phyloP scores from a whole-genome alignment of 2,888 invertebrate genomes.

The Diarsia mendica region DNA sequence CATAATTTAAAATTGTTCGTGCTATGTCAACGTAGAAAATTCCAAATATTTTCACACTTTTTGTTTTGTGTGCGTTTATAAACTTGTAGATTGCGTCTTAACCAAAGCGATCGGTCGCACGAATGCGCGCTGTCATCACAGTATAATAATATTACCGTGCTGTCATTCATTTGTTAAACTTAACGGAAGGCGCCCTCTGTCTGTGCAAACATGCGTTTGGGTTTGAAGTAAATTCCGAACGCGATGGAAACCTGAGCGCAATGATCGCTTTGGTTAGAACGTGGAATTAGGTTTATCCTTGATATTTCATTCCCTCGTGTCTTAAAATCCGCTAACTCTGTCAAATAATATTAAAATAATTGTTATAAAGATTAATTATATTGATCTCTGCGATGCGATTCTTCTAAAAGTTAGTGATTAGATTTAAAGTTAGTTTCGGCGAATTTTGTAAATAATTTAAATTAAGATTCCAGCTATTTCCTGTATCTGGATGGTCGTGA shows the following conservation, averaged over 20 bases:
- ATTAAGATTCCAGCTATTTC: slow-evolving; percentile 56
- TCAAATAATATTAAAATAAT: slow-evolving; percentile 6
- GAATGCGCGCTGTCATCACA: neutral
- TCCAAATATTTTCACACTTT: neutral
- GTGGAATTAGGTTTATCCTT: neutral
- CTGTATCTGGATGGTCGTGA: slow-evolving; percentile 57
- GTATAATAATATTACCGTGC: too few relatives aligned
- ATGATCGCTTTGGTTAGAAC: slow-evolving; percentile 5
- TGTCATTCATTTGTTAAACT: neutral
- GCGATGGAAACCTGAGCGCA: neutral
- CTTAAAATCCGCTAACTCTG: neutral
- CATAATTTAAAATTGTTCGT: neutral
- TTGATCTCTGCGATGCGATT: slow-evolving; percentile 15
- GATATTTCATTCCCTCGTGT: neutral
- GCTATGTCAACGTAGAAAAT: neutral
- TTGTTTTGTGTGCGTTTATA: neutral
- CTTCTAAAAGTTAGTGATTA: slow-evolving; percentile 34
- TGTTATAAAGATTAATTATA: slow-evolving; percentile 1
- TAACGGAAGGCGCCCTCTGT: neutral
- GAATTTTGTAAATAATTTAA: slow-evolving; percentile 38
- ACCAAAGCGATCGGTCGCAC: neutral
- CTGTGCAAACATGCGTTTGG: neutral
- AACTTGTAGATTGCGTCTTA: neutral
- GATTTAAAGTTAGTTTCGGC: neutral
- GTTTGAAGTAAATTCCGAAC: neutral